Base-by-base conservation (phyloP, 2,113 vertebrate genomes). In the Heterotis niloticus region DNA sequence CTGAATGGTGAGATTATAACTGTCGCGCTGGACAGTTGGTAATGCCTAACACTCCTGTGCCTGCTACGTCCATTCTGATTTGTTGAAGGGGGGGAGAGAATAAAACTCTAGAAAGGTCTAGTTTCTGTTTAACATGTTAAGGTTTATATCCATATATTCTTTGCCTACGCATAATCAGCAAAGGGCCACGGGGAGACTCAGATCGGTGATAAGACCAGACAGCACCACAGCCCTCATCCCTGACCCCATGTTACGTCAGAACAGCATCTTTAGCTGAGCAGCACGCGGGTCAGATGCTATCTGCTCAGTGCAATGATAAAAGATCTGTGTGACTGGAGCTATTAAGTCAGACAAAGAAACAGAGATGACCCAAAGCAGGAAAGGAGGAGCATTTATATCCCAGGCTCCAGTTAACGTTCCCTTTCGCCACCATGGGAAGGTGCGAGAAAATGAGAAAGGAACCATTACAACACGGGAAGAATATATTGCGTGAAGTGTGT, bases 141-240 rank as follows among this genome's bases (percentile, higher is more conserved):
- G 62, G 29, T 62, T 16, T 24, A 10, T 57, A 83, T 82, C 73
- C 73, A 44, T 7, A 85, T 81, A 80, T 80, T 82, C 62, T 24
- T 82, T 80, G 75, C 14, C 79, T 24, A 70, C n/a, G 60, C 70
- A 76, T 81, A 82, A 83, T 86, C 85, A 82, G 73, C 66, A 82
- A 81, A 86, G 80, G 81, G 78, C 71, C 34, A 70, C 26, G 11
- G 23, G 34, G 20, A 64, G 14, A 71, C 14, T 52, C 56, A n/a
- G 7, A 14, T 9, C n/a, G 64, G n/a, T 29, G 28, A 10, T 17
- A 14, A 11, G 20, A n/a, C 23, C 64, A 24, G 10, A 20, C 44
- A 65, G n/a, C 16, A 5, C 44, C 12, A 28, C 24, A 20, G 24
- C 7, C 73, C 17, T 66, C 10, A 51, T 5, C 34, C 10, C 10